These are phyloP conservation scores for Vidua macroura DNA, from an alignment of 2,113 vertebrate genomes.

Conservation along the genomic window DNA sequence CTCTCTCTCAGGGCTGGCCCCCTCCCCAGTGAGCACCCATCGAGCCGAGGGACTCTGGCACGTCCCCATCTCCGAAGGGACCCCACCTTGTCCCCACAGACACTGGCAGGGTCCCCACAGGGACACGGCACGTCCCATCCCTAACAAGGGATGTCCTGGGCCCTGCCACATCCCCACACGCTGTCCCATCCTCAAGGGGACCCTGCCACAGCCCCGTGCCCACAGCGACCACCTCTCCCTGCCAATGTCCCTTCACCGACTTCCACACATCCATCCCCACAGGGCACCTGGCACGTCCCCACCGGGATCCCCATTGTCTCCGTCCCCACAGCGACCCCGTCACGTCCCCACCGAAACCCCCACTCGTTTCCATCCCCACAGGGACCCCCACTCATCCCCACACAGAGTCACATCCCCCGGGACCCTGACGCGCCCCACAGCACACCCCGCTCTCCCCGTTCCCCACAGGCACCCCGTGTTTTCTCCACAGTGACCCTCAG, in stretches of 20 bases:
- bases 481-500: not conserved
- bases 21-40: not conserved
- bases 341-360: not conserved
- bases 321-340: no score
- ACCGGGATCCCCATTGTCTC: not conserved
- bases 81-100: not conserved
- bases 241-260: not conserved
- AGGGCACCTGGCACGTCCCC: not conserved
- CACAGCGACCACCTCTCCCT: no score
- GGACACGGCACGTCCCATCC: fast-evolving
- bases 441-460: no score
- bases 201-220: not conserved
- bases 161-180: fast-evolving
- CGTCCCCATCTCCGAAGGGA: not conserved
- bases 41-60: not conserved
- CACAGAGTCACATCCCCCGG: no score
- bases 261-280: not conserved
- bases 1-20: not conserved
- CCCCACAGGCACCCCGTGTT: not conserved
- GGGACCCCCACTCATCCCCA: not conserved
- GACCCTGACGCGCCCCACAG: no score
- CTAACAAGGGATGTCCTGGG: not conserved
- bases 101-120: fast-evolving
- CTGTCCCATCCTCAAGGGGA: fast-evolving
- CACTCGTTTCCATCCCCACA: no score